phyloP scores from a whole-genome alignment of 2,797 vertebrate species.

The Enteromius paludinosus region DNA sequence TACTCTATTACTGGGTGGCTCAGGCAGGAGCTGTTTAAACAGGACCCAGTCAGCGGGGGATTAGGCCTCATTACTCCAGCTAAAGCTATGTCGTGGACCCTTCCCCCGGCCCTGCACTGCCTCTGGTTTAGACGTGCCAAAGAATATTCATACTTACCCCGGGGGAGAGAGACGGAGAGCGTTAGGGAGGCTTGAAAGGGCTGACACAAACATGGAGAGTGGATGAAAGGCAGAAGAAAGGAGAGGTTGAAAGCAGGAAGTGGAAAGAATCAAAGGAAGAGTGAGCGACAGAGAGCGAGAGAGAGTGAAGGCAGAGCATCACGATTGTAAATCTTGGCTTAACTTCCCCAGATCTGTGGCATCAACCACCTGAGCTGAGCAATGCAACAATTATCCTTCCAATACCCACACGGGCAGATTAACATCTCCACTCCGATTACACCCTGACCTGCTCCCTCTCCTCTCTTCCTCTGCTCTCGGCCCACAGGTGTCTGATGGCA shows the following conservation, averaged over 20 bases:
- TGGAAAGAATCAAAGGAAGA: constrained; percentile 33
- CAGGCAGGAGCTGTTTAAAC: constrained; percentile 88
- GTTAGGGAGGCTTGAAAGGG: constrained; percentile 38
- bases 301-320: constrained; percentile 32
- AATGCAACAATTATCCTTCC: constrained; percentile 81
- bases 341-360: constrained; percentile 69
- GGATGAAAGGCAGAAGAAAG: constrained; percentile 31
- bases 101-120: constrained; percentile 77
- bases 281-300: constrained; percentile 22
- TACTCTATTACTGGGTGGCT: constrained; percentile 97
- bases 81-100: constrained; percentile 93
- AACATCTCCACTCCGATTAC: constrained; percentile 80
- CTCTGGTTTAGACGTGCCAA: constrained; percentile 83
- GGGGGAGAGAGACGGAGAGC: constrained; percentile 40
- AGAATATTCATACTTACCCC: constrained; percentile 83
- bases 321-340: constrained; percentile 68
- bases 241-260: constrained; percentile 33
- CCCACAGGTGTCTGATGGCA: constrained; percentile 82
- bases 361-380: constrained; percentile 75
- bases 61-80: constrained; percentile 99
- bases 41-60: constrained; percentile 89
- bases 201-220: constrained; percentile 40
- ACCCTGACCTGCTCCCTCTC: constrained; percentile 58
- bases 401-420: constrained; percentile 77
- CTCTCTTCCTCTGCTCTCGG: constrained; percentile 60